Evolutionary conservation across 2,888 invertebrate genomes (phyloP), one percentile per base, ranked within the genome.

Genomic region (Acleris emargana): DNA sequence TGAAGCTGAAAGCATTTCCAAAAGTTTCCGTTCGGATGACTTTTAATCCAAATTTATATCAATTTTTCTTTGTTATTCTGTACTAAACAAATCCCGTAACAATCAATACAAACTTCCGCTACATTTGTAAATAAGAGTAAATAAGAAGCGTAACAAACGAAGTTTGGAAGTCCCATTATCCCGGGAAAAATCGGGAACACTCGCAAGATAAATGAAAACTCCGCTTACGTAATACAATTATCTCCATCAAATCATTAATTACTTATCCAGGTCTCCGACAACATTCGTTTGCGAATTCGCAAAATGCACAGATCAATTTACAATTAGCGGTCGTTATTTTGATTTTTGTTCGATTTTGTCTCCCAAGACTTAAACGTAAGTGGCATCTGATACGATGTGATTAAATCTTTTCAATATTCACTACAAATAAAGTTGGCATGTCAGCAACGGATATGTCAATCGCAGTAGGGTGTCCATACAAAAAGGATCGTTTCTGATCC

Each of bases 221-320:
- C 49, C 64, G 47, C 32, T 58, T 51, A 43, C 51, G 54, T 64
- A 59, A 67, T 62, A 66, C 58, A 61, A 68, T 68, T 59, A 68
- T 60, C 47, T 32, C 38, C 50, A 55, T 67, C 54, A 51, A 58
- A 59, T 57, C 62, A 67, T 62, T 68, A 68, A 68, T 63, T 68
- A 66, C 67, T 59, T 59, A 52, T 62, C 62, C 62, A 55, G 43
- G 64, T 55, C 54, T 68, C 53, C 62, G 58, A 59, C 60, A 61
- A 68, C 66, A 66, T 50, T 63, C 25, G 53, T 49, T 53, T 49
- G 53, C 38, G 52, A 61, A 61, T 17, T 53, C 20, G 28, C 32
- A 32, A 22, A 45, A 63, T 58, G 53, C 54, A 67, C 63, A 64
- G 55, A 60, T 66, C 60, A 66, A 60, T 66, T 66, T 66, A 55